Evolutionary conservation across 2,888 invertebrate species (phyloP), one percentile per base, ranked within the genome.

Genomic region (Dexiosoma caninum): DNA sequence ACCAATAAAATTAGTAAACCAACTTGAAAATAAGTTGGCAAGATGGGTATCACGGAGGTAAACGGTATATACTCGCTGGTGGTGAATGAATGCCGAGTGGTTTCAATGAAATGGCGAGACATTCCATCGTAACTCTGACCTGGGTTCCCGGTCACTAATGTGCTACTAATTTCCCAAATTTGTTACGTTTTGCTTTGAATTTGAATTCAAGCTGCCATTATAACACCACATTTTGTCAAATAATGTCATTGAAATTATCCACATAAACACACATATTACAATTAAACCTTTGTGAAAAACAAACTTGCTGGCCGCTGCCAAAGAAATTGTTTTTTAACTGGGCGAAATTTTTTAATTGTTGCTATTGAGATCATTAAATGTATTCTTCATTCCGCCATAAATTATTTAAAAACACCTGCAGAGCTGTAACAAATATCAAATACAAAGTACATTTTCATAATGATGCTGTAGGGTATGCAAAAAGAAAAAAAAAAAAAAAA

Each of bases 401-500:
- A 75, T 75, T 42, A 59, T 67, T 75, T 42, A 75, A 67, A 32
- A 51, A 51, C 59, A 51, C 67, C 30, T 67, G 30, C 49, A 40
- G 32, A 49, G 75, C 42, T 53, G 74, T 69, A 55, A 51, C 55
- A 64, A 69, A 69, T 76, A 66, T 23, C 53, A 69, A 59, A 64
- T 66, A 66, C 64, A 19, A 37, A 75, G 57, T 40, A 51, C 30
- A 23, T 49, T 57, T 16, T 9, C 19, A 23, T 27, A 60, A 32
- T 37, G 42, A 27, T 64, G 70, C 77, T 78, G 71, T 78, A 78
- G 77, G 77, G 77, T 71, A 78, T 59, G 23, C 12, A 42, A 42
- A 55, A 46, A n/a, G n/a, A n/a, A n/a, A n/a, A n/a, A n/a, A n/a
- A n/a, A n/a, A n/a, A n/a, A n/a, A 60, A 49, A 40, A 66, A 3